These are phyloP conservation scores for Pomatorhinus ruficollis DNA, from an alignment of 2,113 vertebrate genomes.

Conservation along the genomic window DNA sequence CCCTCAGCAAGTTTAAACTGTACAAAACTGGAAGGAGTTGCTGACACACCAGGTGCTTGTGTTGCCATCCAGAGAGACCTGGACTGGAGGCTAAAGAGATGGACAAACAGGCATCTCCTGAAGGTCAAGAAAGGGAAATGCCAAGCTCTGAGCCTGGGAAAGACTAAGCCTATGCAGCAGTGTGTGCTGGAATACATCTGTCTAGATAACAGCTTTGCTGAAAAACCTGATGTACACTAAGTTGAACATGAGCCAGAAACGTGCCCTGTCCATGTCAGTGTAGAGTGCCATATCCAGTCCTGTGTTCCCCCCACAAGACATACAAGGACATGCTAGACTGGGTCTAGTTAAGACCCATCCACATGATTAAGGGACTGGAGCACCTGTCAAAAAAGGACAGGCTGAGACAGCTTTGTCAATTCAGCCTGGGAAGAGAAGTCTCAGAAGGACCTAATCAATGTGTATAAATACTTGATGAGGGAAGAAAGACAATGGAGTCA, in stretches of 20 bases:
- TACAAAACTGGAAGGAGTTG: background rate
- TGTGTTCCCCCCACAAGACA: fast-evolving
- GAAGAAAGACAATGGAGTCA: background rate
- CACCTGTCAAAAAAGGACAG: background rate
- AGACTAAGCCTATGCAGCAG: background rate
- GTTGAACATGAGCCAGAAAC: background rate
- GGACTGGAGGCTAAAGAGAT: background rate
- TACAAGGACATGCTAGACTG: background rate
- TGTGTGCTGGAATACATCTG: too few relatives aligned
- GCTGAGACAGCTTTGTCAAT: background rate
- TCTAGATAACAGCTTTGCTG: background rate
- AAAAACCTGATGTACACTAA: background rate
- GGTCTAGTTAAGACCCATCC: background rate
- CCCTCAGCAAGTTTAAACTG: background rate
- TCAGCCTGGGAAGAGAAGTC: background rate
- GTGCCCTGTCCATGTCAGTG: background rate
- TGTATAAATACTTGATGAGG: background rate
- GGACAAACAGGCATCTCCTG: background rate
- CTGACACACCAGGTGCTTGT: background rate
- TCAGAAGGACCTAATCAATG: background rate
- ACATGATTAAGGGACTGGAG: background rate
- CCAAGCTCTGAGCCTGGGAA: background rate
- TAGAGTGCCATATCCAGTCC: background rate
- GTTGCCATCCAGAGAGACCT: background rate
- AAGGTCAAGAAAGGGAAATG: background rate